A percentile compares a stretch with the other conserved stretches of the same genome.
These are phyloP conservation scores for Orbicella faveolata DNA, from an alignment of 64 coral and sea anemone species.

Conservation along the genomic window DNA sequence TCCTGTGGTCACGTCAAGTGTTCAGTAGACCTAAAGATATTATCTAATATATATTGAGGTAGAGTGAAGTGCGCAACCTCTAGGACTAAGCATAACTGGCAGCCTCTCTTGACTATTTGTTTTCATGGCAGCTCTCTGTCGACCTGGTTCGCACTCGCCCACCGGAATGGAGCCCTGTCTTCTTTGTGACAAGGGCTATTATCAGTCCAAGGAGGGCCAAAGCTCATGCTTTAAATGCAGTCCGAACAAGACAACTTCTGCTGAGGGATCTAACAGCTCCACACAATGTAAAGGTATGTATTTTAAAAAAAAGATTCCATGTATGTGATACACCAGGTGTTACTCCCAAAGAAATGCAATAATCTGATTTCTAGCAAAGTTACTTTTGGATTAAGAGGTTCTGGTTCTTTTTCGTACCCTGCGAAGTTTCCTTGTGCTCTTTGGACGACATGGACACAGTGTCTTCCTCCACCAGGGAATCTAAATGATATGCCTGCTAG, in stretches of 20 bases:
- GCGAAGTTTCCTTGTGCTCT: background rate
- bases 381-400: background rate
- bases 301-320: too few relatives aligned
- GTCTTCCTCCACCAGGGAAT: too few relatives aligned
- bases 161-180: slow-evolving; percentile 54
- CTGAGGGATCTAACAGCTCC: slow-evolving; percentile 3
- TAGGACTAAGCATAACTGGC: background rate
- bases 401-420: background rate
- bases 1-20: too few relatives aligned
- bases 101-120: background rate
- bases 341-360: too few relatives aligned
- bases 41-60: too few relatives aligned
- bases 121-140: slow-evolving; percentile 39
- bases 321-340: too few relatives aligned
- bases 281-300: slow-evolving; percentile 10
- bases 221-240: background rate
- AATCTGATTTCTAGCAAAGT: too few relatives aligned
- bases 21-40: too few relatives aligned
- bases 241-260: slow-evolving; percentile 1
- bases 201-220: background rate
- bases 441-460: background rate
- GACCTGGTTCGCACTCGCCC: slow-evolving; percentile 49
- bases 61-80: too few relatives aligned
- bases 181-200: slow-evolving; percentile 48
- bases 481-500: too few relatives aligned